These are phyloP conservation scores for Azemiops feae DNA, from an alignment of 2,113 vertebrate genomes.

Conservation along the genomic window DNA sequence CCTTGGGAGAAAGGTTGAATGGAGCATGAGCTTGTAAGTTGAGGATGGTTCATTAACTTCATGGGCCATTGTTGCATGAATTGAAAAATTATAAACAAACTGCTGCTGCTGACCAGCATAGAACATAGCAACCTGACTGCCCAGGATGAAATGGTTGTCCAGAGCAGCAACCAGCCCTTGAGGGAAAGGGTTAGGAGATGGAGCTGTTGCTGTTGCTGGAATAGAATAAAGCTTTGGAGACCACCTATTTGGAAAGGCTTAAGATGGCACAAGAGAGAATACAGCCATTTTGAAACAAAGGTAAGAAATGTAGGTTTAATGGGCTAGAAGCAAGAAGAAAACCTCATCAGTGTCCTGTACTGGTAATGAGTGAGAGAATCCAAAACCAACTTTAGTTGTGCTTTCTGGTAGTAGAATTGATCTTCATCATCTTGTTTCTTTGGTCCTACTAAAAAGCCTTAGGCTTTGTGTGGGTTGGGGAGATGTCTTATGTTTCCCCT, in stretches of 20 bases:
- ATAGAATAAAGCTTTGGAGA: neutral
- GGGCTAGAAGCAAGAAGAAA: neutral
- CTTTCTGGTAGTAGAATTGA: neutral
- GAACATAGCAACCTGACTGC: neutral
- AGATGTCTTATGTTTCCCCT: neutral
- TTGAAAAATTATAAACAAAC: neutral
- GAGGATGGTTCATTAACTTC: neutral
- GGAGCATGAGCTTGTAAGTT: neutral
- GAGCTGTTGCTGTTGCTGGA: neutral
- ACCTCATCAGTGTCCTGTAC: neutral
- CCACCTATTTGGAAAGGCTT: neutral
- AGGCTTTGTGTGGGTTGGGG: neutral
- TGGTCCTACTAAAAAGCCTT: neutral
- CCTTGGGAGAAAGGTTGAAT: neutral
- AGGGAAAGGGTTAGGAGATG: neutral
- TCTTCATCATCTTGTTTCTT: neutral
- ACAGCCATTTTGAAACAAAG: neutral
- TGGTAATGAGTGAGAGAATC: neutral
- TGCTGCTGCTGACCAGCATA: neutral
- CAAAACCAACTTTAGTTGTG: neutral
- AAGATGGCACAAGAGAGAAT: neutral
- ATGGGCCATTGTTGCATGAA: neutral
- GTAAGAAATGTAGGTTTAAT: neutral
- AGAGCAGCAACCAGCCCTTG: neutral
- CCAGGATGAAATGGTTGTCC: neutral